Conservation (phyloP, 2,888 invertebrate species). For the Campopleginae sp. region DNA sequence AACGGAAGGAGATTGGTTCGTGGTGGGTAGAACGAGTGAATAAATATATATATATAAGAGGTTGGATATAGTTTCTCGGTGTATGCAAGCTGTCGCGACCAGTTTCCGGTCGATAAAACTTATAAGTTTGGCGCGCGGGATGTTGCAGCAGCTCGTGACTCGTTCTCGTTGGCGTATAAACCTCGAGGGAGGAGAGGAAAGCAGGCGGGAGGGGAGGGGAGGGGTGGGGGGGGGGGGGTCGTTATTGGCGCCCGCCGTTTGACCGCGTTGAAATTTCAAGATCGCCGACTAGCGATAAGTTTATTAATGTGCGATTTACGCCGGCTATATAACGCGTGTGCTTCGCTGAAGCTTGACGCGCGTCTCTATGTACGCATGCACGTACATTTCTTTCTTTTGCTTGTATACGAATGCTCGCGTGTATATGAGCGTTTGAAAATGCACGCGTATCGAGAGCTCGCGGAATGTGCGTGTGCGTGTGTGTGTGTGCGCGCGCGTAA, state of each 20-base stretch:
- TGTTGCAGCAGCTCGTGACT: slow-evolving; percentile 61
- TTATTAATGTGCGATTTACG: slow-evolving; percentile 74
- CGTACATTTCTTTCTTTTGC: background rate
- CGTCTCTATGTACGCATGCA: background rate
- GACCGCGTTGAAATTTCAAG: slow-evolving; percentile 74
- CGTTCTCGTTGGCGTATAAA: slow-evolving; percentile 47
- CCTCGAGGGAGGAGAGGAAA: too few relatives aligned
- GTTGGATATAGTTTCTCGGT: slow-evolving; percentile 38
- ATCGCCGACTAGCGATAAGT: slow-evolving; percentile 73
- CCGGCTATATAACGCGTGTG: slow-evolving; percentile 67
- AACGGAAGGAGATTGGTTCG: slow-evolving; percentile 33
- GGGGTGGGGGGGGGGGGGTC: slow-evolving; percentile 1
- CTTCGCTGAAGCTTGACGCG: slow-evolving; percentile 24
- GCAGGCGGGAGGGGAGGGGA: background rate
- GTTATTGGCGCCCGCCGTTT: slow-evolving; percentile 69
- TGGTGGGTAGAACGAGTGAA: slow-evolving; percentile 39
- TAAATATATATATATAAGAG: slow-evolving; percentile 40
- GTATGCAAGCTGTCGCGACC: slow-evolving; percentile 61
- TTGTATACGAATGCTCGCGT: background rate
- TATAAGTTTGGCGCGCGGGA: slow-evolving; percentile 68
- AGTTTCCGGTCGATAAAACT: slow-evolving; percentile 71
- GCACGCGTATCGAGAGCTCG: slow-evolving; percentile 35
- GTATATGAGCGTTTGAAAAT: slow-evolving; percentile 38
- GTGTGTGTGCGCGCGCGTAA: slow-evolving; percentile 37
- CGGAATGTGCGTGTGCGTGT: slow-evolving; percentile 10